A percentile compares a stretch with the other conserved stretches of the same genome.
These are phyloP conservation scores for Rhopalosiphum padi DNA, from an alignment of 1,140 invertebrate species.

Conservation along the genomic window DNA sequence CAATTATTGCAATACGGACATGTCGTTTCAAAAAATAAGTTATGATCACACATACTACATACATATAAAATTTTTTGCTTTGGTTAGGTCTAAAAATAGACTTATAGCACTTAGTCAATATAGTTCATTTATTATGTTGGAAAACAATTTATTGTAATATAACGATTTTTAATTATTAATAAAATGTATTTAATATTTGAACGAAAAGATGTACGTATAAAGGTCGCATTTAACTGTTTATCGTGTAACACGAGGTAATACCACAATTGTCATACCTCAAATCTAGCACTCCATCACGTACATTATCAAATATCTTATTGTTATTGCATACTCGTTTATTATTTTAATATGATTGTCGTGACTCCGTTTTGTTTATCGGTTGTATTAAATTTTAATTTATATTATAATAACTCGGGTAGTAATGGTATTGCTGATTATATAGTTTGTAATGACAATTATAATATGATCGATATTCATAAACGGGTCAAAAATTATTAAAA, in stretches of 20 bases:
- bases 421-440: not conserved
- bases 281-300: not conserved
- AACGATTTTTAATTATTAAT: not conserved
- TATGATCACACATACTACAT: not conserved
- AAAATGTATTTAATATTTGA: not conserved
- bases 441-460: not conserved
- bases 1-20: not conserved
- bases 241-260: not conserved
- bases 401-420: not conserved
- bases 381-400: not conserved
- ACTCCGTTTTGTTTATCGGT: not conserved
- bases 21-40: not conserved
- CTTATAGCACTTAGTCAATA: not conserved
- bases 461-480: not conserved
- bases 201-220: not conserved
- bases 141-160: not conserved
- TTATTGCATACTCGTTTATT: not conserved
- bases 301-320: not conserved
- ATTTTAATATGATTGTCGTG: not conserved
- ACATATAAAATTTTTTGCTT: not conserved
- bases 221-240: not conserved
- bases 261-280: not conserved
- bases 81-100: not conserved
- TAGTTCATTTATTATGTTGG: too few relatives aligned
- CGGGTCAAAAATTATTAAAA: not conserved